A percentile compares a stretch with the other conserved stretches of the same genome.
Evolutionary conservation across 30 jellyfish, hydroid and myxozoan species (phyloP).

Genomic region (Hydra vulgaris): DNA sequence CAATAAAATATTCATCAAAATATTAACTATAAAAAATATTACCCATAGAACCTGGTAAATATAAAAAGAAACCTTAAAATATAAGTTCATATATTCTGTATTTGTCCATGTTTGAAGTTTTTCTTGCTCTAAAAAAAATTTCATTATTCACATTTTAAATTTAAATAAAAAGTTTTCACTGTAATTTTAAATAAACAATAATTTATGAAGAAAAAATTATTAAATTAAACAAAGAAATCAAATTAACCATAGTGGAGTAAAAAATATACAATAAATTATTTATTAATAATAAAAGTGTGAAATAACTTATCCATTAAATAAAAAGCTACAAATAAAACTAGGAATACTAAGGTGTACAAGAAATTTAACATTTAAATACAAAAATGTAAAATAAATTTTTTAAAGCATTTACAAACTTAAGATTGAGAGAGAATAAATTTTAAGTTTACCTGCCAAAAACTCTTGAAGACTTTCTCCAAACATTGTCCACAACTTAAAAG

Average conservation of each 20-base stretch:
- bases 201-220: neutral
- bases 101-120: slow-evolving; percentile 47
- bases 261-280: too few species aligned
- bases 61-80: slow-evolving; percentile 57
- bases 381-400: too few species aligned
- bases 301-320: too few species aligned
- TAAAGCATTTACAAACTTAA: too few species aligned
- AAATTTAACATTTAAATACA: too few species aligned
- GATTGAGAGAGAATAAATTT: too few species aligned
- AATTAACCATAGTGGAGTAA: too few species aligned
- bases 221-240: too few species aligned
- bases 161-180: neutral
- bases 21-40: neutral
- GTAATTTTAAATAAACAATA: neutral
- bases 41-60: neutral
- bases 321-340: too few species aligned
- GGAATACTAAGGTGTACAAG: too few species aligned
- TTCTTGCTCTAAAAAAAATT: slow-evolving; percentile 48
- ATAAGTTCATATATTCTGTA: slow-evolving; percentile 79
- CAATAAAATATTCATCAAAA: neutral
- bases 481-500: slow-evolving; percentile 67
- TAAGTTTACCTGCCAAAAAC: slow-evolving; percentile 51
- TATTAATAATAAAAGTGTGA: too few species aligned
- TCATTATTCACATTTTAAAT: neutral
- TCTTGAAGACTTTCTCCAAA: slow-evolving; percentile 50